These are phyloP conservation scores for Bradynema listronoti DNA, from an alignment of 1,140 invertebrate genomes.

Conservation along the genomic window DNA sequence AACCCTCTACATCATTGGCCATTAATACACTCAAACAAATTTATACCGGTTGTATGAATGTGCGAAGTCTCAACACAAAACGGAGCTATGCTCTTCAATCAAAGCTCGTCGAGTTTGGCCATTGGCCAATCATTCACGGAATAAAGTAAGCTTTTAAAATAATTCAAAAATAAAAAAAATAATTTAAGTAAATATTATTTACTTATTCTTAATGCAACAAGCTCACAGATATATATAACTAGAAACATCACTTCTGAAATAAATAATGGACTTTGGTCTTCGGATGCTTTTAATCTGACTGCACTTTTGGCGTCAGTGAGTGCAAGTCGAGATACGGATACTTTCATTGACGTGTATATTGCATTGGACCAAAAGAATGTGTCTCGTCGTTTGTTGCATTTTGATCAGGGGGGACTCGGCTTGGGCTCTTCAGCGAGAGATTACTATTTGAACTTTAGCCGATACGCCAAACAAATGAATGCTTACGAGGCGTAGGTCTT, in stretches of 20 bases:
- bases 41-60: slow-evolving; percentile 42
- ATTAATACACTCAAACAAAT: slow-evolving; percentile 41
- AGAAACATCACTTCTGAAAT: too few relatives aligned
- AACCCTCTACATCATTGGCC: slow-evolving; percentile 26
- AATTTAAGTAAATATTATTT: too few relatives aligned
- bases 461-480: slow-evolving; percentile 51
- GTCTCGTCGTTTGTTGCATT: slow-evolving; percentile 30
- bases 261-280: slow-evolving; percentile 14
- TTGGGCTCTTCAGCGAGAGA: slow-evolving; percentile 45
- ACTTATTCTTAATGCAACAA: too few relatives aligned
- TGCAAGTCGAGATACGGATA: slow-evolving; percentile 28
- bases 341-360: slow-evolving; percentile 45
- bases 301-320: slow-evolving; percentile 36
- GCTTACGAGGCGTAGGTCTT: slow-evolving; percentile 38
- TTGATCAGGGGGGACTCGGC: slow-evolving; percentile 50
- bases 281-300: slow-evolving; percentile 36
- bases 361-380: slow-evolving; percentile 43
- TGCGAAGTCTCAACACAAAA: slow-evolving; percentile 20
- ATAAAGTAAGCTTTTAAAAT: slow-evolving; percentile 20
- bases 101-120: slow-evolving; percentile 31
- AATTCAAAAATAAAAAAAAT: too few relatives aligned
- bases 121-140: slow-evolving; percentile 48
- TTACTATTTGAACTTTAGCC: slow-evolving; percentile 54
- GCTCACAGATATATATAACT: too few relatives aligned
- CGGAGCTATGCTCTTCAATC: slow-evolving; percentile 13